Base-by-base conservation (phyloP, 1,140 invertebrate species). In the Zophobas morio region DNA sequence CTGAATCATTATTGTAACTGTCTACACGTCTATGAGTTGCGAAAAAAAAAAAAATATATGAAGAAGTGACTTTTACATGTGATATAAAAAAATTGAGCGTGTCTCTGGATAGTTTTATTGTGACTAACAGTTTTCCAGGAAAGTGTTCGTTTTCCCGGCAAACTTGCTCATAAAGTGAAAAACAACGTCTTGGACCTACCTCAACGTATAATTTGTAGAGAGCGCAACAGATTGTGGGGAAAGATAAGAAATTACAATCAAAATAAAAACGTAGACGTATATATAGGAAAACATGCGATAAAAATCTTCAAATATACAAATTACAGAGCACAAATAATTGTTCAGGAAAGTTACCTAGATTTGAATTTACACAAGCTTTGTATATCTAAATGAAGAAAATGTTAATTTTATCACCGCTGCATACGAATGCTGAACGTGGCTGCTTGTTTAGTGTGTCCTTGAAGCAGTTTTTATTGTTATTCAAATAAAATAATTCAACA, bases 221-320 rank as follows among this genome's bases (percentile, higher is more conserved):
- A 20, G 39, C 60, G 36, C 51, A 42, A 66, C 60, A 6, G 60
- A 66, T 66, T 66, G 60, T 66, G 39, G 60, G 20, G 39, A 66
- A 34, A 66, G 60, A 66, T 66, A 66, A 66, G 37, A 20, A 66
- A 66, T 42, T 20, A 66, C 37, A 66, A 66, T 66, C 39, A 66
- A 66, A 66, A 66, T 66, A 60, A 60, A 66, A 66, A 66, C 51
- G 51, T 54, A 54, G 20, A 54, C 51, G 51, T 54, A 54, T 34
- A 54, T 66, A 66, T 66, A 66, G 37, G 60, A 33, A 66, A 8
- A 66, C n/a, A 66, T 66, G n/a, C 37, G 60, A 66, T 66, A 40
- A 66, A 66, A 66, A 42, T 66, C 60, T 66, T 42, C 56, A 32
- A 60, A 66, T 66, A 66, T 42, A 66, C 60, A 66, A 66, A 66